Evolutionary conservation across 2,797 vertebrate genomes (phyloP), one percentile per base, ranked within the genome.

Genomic region (Merluccius polli): DNA sequence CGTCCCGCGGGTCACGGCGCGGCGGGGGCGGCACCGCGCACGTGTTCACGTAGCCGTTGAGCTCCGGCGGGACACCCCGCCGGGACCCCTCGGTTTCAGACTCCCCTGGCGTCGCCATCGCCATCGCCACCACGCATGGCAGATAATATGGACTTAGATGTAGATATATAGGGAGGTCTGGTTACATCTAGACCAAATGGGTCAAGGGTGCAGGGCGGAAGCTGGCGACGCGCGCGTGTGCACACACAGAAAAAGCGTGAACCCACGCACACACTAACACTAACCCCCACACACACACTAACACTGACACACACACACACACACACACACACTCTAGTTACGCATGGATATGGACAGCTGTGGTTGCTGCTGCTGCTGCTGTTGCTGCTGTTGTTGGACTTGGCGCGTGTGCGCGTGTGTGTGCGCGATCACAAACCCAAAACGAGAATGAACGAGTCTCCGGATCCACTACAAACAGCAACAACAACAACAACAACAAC

Each of bases 1-100:
- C 83, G 75, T 79, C 78, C n/a, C 81, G 21, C 21, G 1, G 83
- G 80, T 89, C 91, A 81, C 80, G 86, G 80, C 82, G 83, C 84
- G 89, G 85, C 77, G 92, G 89, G 79, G 88, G 16, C 33, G 33
- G n/a, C n/a, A 35, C 82, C 84, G 90, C 92, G 88, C 92, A 87
- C 84, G 92, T 89, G 86, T 90, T 91, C 87, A 92, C 91, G 75
- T 93, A 94, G 72, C 94, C 93, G 69, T 93, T 93, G 89, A 91
- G 90, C 83, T 93, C 90, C 74, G 82, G 32, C n/a, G 87, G 86
- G n/a, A n/a, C n/a, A n/a, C n/a, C n/a, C n/a, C n/a, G n/a, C 86
- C 89, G 65, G 75, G 70, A 70, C 86, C 82, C 80, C 81, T 90
- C 79, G 29, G 3, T 8, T 8, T 88, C 86, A 81, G 82, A 85